A percentile compares a stretch with the other conserved stretches of the same genome.
Evolutionary conservation across 2,113 vertebrate genomes (phyloP).

Genomic region (Cyrtonyx montezumae): DNA sequence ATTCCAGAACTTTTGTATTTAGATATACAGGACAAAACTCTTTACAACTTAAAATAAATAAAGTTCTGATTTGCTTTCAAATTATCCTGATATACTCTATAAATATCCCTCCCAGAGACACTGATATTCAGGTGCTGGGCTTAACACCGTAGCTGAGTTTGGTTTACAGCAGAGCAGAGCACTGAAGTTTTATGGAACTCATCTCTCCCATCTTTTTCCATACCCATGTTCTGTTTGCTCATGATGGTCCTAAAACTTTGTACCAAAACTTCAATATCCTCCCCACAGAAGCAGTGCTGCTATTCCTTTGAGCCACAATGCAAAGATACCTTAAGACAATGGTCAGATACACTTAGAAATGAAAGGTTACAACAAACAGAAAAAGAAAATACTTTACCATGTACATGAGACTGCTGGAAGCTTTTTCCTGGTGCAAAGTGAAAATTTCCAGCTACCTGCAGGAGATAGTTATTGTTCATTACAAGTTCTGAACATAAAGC

Average conservation of each 20-base stretch:
- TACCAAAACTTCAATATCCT: not conserved
- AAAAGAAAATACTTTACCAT: conserved; percentile 82
- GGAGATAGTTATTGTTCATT: conserved; percentile 22
- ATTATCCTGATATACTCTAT: not conserved
- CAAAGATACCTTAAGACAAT: not conserved
- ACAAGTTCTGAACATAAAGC: not conserved
- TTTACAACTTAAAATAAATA: not conserved
- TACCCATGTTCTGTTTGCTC: not conserved
- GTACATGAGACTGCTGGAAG: conserved; percentile 98
- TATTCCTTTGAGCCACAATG: not conserved
- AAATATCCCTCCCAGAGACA: not conserved
- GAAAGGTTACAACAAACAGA: not conserved
- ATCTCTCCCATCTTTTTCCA: not conserved
- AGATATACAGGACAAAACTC: not conserved
- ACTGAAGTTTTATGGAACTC: not conserved
- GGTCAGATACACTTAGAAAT: not conserved
- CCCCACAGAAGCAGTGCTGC: not conserved
- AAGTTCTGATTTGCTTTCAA: not conserved
- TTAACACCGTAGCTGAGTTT: not conserved
- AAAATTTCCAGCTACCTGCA: conserved; percentile 97
- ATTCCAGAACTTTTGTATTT: not conserved
- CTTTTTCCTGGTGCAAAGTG: conserved; percentile 99
- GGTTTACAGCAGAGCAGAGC: not conserved
- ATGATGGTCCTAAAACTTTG: not conserved
- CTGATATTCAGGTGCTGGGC: not conserved